Conservation (phyloP, 2,113 vertebrate species). For the Syngnathus typhle region DNA sequence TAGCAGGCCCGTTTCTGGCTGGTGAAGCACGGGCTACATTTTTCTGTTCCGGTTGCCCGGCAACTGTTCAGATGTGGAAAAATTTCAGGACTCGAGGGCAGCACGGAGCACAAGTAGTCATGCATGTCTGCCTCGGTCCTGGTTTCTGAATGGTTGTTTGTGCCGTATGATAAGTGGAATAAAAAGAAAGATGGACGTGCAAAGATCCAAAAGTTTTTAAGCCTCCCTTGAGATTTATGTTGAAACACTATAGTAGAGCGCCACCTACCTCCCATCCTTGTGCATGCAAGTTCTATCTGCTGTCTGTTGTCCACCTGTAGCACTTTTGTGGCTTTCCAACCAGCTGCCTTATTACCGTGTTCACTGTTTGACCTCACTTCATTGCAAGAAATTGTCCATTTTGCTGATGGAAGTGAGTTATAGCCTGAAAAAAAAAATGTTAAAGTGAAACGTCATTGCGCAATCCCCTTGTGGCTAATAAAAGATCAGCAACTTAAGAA, state of each 20-base stretch:
- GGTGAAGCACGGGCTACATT: background rate
- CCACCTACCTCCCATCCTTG: background rate
- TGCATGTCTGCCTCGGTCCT: background rate
- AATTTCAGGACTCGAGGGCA: background rate
- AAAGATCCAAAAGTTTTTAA: too few relatives aligned
- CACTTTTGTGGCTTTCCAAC: slow-evolving; percentile 26
- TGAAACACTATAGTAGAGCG: too few relatives aligned
- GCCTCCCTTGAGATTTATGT: too few relatives aligned
- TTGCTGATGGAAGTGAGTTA: background rate
- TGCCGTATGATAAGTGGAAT: too few relatives aligned
- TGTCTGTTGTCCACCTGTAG: background rate
- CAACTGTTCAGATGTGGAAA: background rate
- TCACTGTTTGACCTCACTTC: slow-evolving; percentile 36
- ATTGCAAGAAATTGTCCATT: background rate
- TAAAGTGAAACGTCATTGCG: slow-evolving; percentile 3
- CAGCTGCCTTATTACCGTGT: slow-evolving; percentile 48
- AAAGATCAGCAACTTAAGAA: background rate
- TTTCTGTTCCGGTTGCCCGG: background rate
- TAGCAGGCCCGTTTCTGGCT: background rate
- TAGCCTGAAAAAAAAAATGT: slow-evolving; percentile 21
- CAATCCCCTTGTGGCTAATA: background rate
- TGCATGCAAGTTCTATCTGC: background rate
- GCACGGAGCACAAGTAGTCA: background rate
- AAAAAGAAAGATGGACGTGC: too few relatives aligned
- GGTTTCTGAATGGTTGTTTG: background rate